Evolutionary conservation across 2,113 vertebrate species (phyloP).

Genomic region (Chlamydotis undulata): DNA sequence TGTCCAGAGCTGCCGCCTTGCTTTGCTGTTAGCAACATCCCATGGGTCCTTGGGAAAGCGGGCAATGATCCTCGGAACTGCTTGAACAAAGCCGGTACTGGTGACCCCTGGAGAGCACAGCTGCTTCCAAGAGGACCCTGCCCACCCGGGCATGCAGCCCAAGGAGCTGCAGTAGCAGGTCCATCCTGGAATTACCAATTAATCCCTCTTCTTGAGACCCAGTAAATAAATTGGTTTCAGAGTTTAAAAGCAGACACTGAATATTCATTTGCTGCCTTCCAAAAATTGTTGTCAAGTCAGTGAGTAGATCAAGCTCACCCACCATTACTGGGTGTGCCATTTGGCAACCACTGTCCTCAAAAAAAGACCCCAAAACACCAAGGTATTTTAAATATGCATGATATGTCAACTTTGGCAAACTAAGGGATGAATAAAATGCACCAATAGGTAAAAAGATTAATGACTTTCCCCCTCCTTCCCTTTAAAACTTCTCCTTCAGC

Average conservation of each 20-base stretch:
- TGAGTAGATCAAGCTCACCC: neutral
- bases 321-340: neutral
- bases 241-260: neutral
- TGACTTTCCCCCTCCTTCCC: neutral
- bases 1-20: neutral
- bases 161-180: neutral
- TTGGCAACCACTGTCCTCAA: neutral
- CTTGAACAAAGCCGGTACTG: fast-evolving
- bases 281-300: neutral
- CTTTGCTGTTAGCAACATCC: neutral
- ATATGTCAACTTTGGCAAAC: neutral
- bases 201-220: neutral
- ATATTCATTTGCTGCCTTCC: neutral
- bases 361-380: neutral
- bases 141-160: fast-evolving
- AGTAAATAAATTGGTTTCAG: neutral
- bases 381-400: neutral
- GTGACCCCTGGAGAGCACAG: neutral
- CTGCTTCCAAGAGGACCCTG: neutral
- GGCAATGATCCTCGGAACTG: neutral
- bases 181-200: neutral
- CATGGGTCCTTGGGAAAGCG: fast-evolving
- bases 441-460: neutral
- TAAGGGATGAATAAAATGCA: neutral
- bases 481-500: neutral